These are phyloP conservation scores for Galagoides demidoff DNA, from an alignment of 2,797 vertebrate species.

Conservation along the genomic window DNA sequence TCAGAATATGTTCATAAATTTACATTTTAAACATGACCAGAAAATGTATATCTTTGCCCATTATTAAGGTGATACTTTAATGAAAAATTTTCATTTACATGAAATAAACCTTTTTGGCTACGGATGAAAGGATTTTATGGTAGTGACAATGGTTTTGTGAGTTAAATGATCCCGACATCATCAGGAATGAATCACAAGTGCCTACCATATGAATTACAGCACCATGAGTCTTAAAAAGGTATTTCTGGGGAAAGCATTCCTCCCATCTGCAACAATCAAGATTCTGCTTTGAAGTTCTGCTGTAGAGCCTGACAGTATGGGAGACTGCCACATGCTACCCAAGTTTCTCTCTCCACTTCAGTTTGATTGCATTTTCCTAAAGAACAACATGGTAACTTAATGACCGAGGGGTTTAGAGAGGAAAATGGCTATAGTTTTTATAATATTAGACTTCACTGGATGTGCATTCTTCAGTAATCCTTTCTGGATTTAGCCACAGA, in stretches of 20 bases:
- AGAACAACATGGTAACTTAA: slow-evolving; percentile 35
- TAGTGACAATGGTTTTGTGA: slow-evolving; percentile 80
- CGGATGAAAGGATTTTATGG: slow-evolving; percentile 82
- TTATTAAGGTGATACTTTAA: slow-evolving; percentile 81
- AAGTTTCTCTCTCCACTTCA: slow-evolving; percentile 35
- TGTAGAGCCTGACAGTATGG: slow-evolving; percentile 57
- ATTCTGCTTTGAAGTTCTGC: slow-evolving; percentile 79
- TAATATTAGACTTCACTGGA: slow-evolving; percentile 29
- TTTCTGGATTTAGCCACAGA: neutral
- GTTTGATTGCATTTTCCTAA: slow-evolving; percentile 43
- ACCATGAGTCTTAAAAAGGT: slow-evolving; percentile 80
- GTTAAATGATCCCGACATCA: slow-evolving; percentile 81
- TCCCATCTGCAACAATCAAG: slow-evolving; percentile 79
- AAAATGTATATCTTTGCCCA: slow-evolving; percentile 69
- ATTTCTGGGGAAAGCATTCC: slow-evolving; percentile 79
- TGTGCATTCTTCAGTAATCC: neutral
- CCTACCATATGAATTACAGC: slow-evolving; percentile 81
- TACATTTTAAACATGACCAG: slow-evolving; percentile 78
- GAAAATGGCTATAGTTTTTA: slow-evolving; percentile 29
- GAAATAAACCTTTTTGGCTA: slow-evolving; percentile 80
- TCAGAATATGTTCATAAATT: slow-evolving; percentile 80
- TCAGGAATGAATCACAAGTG: slow-evolving; percentile 82
- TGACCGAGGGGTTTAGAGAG: neutral
- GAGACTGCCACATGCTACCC: slow-evolving; percentile 74
- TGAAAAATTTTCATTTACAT: slow-evolving; percentile 82